Percentiles rank a stretch among this genome's conserved stretches.
Evolutionary conservation across 2,113 vertebrate genomes (phyloP).

Genomic region (Osmerus eperlanus): DNA sequence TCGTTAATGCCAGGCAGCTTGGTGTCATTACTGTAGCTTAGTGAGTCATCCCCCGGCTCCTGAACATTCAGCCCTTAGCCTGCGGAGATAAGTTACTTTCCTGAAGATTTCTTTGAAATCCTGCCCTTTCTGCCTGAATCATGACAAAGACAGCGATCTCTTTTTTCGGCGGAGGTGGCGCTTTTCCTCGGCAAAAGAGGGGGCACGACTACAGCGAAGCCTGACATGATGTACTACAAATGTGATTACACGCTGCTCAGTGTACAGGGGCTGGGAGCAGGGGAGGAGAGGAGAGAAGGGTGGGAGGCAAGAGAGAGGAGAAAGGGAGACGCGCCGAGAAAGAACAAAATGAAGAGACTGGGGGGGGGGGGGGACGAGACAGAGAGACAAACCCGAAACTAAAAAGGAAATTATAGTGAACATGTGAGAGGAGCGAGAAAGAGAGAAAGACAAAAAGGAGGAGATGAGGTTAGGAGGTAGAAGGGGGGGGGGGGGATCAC

Average conservation of each 20-base stretch:
- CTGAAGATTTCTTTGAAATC: constrained; percentile 42
- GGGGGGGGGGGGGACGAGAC: background rate
- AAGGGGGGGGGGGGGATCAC: background rate
- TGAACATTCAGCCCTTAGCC: constrained; percentile 12
- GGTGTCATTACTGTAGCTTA: constrained; percentile 42
- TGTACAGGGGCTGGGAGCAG: constrained; percentile 43
- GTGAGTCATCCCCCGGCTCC: constrained; percentile 39
- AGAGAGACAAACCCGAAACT: background rate
- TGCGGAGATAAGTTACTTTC: constrained; percentile 35
- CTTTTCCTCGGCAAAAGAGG: constrained; percentile 33
- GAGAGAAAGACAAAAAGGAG: background rate
- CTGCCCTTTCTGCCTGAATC: constrained; percentile 41
- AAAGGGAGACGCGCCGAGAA: constrained; percentile 9
- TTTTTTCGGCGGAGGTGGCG: constrained; percentile 57
- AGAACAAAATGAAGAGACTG: constrained; percentile 1
- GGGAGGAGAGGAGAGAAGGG: constrained; percentile 33
- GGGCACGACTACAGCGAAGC: constrained; percentile 56
- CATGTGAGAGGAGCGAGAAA: background rate
- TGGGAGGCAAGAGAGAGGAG: constrained; percentile 26
- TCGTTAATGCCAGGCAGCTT: constrained; percentile 40
- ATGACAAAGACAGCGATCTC: constrained; percentile 54
- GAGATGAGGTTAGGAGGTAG: constrained; percentile 11
- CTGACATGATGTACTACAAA: constrained; percentile 62
- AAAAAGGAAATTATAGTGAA: background rate
- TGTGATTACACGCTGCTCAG: constrained; percentile 56